These are phyloP conservation scores for Sylvilagus bachmani DNA, from an alignment of 2,113 vertebrate species.

Conservation along the genomic window DNA sequence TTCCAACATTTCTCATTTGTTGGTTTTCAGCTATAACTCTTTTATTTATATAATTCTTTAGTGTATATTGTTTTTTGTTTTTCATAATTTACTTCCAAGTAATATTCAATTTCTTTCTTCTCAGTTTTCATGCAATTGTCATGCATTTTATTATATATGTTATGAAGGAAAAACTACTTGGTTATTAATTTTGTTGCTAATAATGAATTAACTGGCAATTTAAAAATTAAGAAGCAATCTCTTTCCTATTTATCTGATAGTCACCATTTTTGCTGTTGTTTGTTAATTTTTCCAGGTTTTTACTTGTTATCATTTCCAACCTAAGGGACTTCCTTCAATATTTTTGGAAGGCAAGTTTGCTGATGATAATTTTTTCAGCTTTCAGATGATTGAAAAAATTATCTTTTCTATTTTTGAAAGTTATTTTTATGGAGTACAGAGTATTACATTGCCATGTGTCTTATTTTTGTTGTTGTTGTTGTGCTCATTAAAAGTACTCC, in stretches of 20 bases:
- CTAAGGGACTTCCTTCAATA: background rate
- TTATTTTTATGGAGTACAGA: background rate
- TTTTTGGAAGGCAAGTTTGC: background rate
- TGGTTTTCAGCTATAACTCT: background rate
- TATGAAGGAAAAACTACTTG: constrained; percentile 4
- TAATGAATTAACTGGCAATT: background rate
- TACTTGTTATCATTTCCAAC: background rate
- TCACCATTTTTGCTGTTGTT: background rate
- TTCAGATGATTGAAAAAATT: background rate
- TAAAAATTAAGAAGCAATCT: background rate
- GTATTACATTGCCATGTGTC: background rate
- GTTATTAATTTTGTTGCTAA: constrained; percentile 47
- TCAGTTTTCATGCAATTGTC: background rate
- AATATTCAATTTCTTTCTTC: background rate
- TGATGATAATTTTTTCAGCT: background rate
- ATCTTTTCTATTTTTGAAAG: background rate
- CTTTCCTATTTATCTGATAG: background rate
- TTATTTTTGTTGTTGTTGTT: background rate
- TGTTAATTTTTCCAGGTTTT: background rate
- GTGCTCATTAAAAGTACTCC: background rate
- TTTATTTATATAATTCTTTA: background rate
- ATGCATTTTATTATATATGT: background rate
- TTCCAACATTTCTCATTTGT: background rate
- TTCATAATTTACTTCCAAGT: background rate
- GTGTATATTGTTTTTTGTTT: background rate